Evolutionary conservation across 2,113 vertebrate species (phyloP).

Genomic region (Procapra przewalskii): DNA sequence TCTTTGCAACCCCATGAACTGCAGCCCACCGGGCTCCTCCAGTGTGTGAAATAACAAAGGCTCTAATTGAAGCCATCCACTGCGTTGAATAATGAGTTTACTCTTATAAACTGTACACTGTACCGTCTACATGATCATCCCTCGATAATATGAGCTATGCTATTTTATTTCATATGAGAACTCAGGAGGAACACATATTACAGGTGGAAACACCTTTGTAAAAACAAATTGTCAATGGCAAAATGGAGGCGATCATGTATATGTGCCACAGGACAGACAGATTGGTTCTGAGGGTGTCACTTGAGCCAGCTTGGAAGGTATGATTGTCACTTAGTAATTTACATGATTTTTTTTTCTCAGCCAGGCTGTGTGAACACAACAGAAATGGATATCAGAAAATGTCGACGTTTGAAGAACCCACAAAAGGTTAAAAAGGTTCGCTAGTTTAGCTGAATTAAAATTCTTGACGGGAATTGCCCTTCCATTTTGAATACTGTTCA

Average conservation of each 20-base stretch:
- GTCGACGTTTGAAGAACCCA: conserved; percentile 94
- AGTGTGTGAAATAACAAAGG: background rate
- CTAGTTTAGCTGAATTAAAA: conserved; percentile 15
- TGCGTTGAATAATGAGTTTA: background rate
- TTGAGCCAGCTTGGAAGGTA: background rate
- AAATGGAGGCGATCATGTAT: background rate
- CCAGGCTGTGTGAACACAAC: conserved; percentile 98
- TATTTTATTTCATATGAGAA: background rate
- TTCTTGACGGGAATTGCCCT: background rate
- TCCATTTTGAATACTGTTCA: background rate
- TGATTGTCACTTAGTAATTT: conserved; percentile 42
- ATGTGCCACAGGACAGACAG: background rate
- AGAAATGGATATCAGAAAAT: conserved; percentile 98
- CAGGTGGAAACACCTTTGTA: background rate
- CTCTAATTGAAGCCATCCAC: background rate
- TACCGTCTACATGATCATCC: background rate
- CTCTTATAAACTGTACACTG: background rate
- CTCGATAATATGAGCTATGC: background rate
- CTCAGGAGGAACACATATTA: background rate
- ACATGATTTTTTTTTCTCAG: conserved; percentile 75
- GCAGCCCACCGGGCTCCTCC: no score
- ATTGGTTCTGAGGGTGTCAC: background rate
- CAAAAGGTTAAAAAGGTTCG: conserved; percentile 95
- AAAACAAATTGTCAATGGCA: background rate
- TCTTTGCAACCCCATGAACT: no score